phyloP scores from a whole-genome alignment of 2,888 invertebrate genomes.

The Helobdella robusta region DNA sequence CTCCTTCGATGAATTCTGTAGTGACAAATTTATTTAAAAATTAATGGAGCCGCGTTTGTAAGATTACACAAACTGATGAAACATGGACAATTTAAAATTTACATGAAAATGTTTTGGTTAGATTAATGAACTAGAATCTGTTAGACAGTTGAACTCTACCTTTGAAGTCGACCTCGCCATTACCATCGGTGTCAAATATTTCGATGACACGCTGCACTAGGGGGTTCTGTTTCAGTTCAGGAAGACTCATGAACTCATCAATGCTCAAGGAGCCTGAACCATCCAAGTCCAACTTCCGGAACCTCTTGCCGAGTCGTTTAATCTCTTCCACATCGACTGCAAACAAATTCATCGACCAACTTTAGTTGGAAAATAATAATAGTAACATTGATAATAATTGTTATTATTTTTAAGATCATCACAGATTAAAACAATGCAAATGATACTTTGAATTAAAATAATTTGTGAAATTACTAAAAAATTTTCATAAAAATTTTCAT shows the following conservation, averaged over 20 bases:
- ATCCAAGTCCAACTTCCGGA: conserved; percentile 94
- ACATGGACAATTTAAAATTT: too few species aligned
- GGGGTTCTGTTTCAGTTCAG: conserved; percentile 97
- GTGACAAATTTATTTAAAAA: neutral
- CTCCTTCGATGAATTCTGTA: conserved; percentile 92
- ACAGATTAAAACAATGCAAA: too few species aligned
- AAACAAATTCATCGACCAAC: conserved; percentile 32
- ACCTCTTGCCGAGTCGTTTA: conserved; percentile 92
- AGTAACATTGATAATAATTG: too few species aligned
- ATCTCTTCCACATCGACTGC: conserved; percentile 98
- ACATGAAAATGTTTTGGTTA: too few species aligned
- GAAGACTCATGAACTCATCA: conserved; percentile 98
- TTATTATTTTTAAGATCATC: too few species aligned
- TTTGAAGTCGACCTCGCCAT: conserved; percentile 87
- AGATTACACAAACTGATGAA: too few species aligned
- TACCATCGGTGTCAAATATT: conserved; percentile 98
- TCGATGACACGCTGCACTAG: conserved; percentile 98
- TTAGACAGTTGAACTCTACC: too few species aligned
- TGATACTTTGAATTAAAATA: too few species aligned
- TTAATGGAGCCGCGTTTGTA: neutral
- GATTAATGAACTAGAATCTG: too few species aligned
- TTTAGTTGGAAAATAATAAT: too few species aligned
- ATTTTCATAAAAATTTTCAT: too few species aligned
- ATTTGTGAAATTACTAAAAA: too few species aligned
- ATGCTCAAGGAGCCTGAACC: conserved; percentile 96